These are phyloP conservation scores for Drosophila mulleri DNA, from an alignment of 2,888 invertebrate genomes.

Conservation along the genomic window DNA sequence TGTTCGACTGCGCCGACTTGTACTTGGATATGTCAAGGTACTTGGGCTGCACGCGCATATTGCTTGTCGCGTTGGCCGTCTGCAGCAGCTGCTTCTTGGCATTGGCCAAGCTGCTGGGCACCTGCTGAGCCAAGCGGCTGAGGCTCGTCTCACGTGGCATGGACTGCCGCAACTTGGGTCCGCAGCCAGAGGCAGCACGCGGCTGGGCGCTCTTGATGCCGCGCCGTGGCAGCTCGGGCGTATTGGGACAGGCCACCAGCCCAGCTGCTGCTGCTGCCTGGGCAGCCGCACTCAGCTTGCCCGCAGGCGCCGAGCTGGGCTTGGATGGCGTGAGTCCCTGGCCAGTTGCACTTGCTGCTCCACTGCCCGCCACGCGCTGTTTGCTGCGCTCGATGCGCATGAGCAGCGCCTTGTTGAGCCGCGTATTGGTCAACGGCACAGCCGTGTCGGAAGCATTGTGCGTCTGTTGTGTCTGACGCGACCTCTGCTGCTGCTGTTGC, in stretches of 20 bases:
- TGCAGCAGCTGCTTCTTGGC: slow-evolving; percentile 85
- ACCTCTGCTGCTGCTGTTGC: slow-evolving; percentile 49
- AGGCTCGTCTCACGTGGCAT: slow-evolving; percentile 85
- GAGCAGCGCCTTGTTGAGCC: slow-evolving; percentile 90
- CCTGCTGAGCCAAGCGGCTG: slow-evolving; percentile 83
- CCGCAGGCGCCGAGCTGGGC: slow-evolving; percentile 84
- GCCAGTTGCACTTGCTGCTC: slow-evolving; percentile 12
- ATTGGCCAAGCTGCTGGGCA: slow-evolving; percentile 84
- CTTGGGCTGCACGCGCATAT: slow-evolving; percentile 84
- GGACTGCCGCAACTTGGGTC: slow-evolving; percentile 80
- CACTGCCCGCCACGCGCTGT: slow-evolving; percentile 77
- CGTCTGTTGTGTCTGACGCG: slow-evolving; percentile 27
- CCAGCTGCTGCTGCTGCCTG: slow-evolving; percentile 73
- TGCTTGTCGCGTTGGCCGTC: slow-evolving; percentile 73
- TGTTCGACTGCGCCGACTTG: slow-evolving; percentile 86
- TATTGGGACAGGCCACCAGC: slow-evolving; percentile 86
- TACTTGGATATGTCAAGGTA: slow-evolving; percentile 89
- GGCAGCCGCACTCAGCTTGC: slow-evolving; percentile 43
- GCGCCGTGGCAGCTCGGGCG: slow-evolving; percentile 86
- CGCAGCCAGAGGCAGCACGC: slow-evolving; percentile 57
- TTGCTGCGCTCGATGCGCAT: slow-evolving; percentile 86
- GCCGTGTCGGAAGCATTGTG: slow-evolving; percentile 19
- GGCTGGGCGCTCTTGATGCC: slow-evolving; percentile 77
- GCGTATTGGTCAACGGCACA: slow-evolving; percentile 86
- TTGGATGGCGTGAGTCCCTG: slow-evolving; percentile 55